Evolutionary conservation across 2,888 invertebrate species (phyloP).

Genomic region (Oligia strigilis): DNA sequence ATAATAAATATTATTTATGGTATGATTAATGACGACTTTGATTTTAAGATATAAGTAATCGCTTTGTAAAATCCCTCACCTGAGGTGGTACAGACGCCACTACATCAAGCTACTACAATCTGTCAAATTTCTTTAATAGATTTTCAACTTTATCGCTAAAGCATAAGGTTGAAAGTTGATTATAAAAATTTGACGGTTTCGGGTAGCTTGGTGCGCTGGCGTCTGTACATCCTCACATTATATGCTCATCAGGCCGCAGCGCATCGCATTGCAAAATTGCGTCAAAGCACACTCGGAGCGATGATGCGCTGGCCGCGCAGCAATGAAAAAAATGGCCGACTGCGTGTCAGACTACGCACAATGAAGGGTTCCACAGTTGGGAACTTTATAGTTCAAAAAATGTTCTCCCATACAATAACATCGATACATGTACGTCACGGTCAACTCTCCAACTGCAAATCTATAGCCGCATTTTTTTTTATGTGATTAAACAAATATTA

Average conservation of each 20-base stretch:
- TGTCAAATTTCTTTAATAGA: no score
- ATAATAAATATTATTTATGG: background rate
- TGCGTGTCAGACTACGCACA: background rate
- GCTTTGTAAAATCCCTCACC: constrained; percentile 15
- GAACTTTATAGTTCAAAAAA: background rate
- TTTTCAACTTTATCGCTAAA: no score
- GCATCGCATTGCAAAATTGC: background rate
- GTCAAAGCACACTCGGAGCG: background rate
- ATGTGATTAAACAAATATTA: no score
- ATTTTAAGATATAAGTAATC: constrained; percentile 34
- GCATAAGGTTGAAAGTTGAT: no score
- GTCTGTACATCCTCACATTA: background rate
- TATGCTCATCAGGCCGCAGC: background rate
- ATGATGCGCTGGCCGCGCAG: background rate
- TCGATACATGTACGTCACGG: background rate
- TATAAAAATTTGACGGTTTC: no score
- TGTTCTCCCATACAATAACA: background rate
- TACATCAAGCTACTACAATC: no score
- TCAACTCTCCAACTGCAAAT: background rate
- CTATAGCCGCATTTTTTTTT: no score
- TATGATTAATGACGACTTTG: constrained; percentile 25
- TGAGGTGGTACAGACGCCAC: background rate
- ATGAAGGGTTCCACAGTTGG: background rate
- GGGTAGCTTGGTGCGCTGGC: no score
- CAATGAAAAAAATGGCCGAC: background rate